Evolutionary conservation across 2,888 invertebrate species (phyloP), one percentile per base, ranked within the genome.

Genomic region (Cephus nigrinus): DNA sequence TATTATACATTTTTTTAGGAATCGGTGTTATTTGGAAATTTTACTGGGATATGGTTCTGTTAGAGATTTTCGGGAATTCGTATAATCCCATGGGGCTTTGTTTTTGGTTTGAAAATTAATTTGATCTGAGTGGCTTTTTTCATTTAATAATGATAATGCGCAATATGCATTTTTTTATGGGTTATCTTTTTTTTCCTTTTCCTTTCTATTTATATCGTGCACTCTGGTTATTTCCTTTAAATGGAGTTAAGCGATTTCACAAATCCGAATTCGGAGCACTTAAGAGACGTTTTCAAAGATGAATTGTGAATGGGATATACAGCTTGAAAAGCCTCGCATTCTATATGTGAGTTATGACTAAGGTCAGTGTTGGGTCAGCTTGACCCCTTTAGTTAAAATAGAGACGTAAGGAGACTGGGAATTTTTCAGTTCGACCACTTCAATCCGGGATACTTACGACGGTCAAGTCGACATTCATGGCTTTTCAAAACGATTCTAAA

Each of bases 231-330:
- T 80, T 77, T 77, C 69, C 23, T 23, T 55, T 23, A 23, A 55
- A 23, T 55, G 23, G 55, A 55, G 55, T 55, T 55, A 76, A 76
- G 68, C 31, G 76, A 79, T 79, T 77, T 76, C 79, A 79, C 75
- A 77, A 77, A 81, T 78, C 77, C 75, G 74, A 77, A 76, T 73
- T 36, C 76, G 33, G 75, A 77, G 81, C 84, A 81, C 84, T 86
- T 84, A 80, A 82, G 82, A 78, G 84, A 85, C 77, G 84, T 85
- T 80, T 82, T 79, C 80, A 76, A 76, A 78, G 80, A 83, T 85
- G 83, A 85, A 84, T 85, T 86, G 23, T 55, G 55, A 55, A 55
- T 23, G 55, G 23, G 55, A 55, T 23, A 55, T 23, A 86, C 83
- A 69, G 82, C 40, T 31, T 23, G 71, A 33, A 71, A 33, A 71